Evolutionary conservation across 2,888 invertebrate genomes (phyloP).

Genomic region (Acleris holmiana): DNA sequence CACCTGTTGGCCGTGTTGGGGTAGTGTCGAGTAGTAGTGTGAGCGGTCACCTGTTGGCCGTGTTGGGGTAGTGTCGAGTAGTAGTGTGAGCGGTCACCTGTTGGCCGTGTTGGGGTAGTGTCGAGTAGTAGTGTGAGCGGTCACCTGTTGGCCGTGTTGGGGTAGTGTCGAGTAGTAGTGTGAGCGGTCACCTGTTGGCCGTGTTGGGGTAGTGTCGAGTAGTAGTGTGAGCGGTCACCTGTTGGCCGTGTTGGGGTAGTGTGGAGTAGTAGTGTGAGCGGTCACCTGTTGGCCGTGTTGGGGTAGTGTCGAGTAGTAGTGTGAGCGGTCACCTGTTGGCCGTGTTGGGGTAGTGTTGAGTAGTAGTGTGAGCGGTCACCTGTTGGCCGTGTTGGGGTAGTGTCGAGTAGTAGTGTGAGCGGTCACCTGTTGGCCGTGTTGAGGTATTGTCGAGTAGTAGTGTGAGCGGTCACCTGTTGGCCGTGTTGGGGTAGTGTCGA

Average conservation of each 20-base stretch:
- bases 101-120: constrained; percentile 90
- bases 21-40: no score
- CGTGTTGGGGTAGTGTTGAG: constrained; percentile 93
- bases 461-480: no score
- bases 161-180: constrained; percentile 73
- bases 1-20: no score
- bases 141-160: constrained; percentile 87
- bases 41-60: no score
- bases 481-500: constrained; percentile 94
- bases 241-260: constrained; percentile 91
- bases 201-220: constrained; percentile 88
- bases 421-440: constrained; percentile 90
- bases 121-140: no score
- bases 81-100: constrained; percentile 40
- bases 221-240: constrained; percentile 37
- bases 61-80: no score
- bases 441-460: no score
- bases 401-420: no score
- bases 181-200: constrained; percentile 63
- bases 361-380: no score
- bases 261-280: no score
- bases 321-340: constrained; percentile 64
- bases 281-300: constrained; percentile 86
- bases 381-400: constrained; percentile 92
- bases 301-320: constrained; percentile 80